Base-by-base conservation (phyloP, 2,113 vertebrate species). In the Hippocampus zosterae region DNA sequence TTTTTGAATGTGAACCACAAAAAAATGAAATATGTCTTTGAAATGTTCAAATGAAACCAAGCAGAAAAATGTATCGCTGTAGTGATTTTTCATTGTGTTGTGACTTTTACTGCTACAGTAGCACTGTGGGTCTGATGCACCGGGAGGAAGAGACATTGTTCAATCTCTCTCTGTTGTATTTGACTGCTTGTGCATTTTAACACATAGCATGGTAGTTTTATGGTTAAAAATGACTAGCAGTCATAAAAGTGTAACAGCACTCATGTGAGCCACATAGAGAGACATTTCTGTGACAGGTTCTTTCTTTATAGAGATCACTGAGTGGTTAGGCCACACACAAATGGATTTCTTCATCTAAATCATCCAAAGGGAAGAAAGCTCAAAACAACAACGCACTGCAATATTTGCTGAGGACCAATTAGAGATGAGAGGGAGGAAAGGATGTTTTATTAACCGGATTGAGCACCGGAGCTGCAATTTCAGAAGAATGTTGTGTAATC, bases 241-340 rank as follows among this genome's bases (percentile, higher is more conserved):
- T 74, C 61, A 59, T 88, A 81, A 87, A 88, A 80, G 68, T 73
- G 75, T 79, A 76, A 79, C 83, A 78, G 74, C 80, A 48, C 75
- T 83, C 77, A 69, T 70, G 61, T 76, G 79, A 81, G 82, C 78
- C 82, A n/a, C 76, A 86, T 89, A 83, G 87, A 83, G 74, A 73
- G 80, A 85, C 72, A 73, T 70, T 63, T 71, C 77, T 78, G 69
- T 85, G 80, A 80, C 75, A 79, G 27, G 12, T 74, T 82, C 78
- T 87, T 74, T 82, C 78, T 87, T 87, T 84, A 87, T 69, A 55
- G 78, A 3, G 42, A 70, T 71, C 75, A 78, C 78, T 5, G 40
- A 71, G 75, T 77, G 77, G 71, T 84, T 78, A 84, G 77, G 74
- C 74, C 73, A 76, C 0, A 8, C 65, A 65, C 37, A 71, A 12